phyloP scores from a whole-genome alignment of 2,113 vertebrate species.

The Pseudorectes ferrugineus region DNA sequence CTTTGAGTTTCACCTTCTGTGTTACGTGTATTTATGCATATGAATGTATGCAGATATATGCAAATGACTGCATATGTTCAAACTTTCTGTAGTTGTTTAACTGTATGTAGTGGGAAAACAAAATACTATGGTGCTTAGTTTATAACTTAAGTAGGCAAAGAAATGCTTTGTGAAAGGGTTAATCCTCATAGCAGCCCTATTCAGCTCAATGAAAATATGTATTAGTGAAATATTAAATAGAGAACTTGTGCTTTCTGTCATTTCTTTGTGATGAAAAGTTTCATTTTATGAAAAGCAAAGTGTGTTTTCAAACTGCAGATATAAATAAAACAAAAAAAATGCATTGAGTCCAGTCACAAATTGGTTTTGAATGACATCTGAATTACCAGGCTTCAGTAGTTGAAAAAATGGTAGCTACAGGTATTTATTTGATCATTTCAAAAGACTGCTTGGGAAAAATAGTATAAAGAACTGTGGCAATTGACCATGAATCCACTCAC shows the following conservation, averaged over 20 bases:
- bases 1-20: constrained; percentile 22
- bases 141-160: not conserved
- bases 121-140: not conserved
- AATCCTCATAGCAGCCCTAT: not conserved
- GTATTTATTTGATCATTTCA: not conserved
- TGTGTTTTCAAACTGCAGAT: not conserved
- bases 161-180: not conserved
- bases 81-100: not conserved
- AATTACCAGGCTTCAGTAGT: not conserved
- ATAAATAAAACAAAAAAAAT: not conserved
- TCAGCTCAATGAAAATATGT: not conserved
- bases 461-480: not conserved
- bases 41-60: not conserved
- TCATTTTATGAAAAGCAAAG: not conserved
- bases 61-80: not conserved
- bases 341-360: not conserved
- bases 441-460: not conserved
- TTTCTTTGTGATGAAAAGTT: not conserved
- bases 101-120: not conserved
- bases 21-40: not conserved
- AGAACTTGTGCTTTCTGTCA: not conserved
- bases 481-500: not conserved
- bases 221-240: not conserved
- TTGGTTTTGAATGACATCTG: not conserved
- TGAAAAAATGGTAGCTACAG: not conserved